Evolutionary conservation across 2,113 vertebrate genomes (phyloP).

Genomic region (Psilopogon haemacephalus): DNA sequence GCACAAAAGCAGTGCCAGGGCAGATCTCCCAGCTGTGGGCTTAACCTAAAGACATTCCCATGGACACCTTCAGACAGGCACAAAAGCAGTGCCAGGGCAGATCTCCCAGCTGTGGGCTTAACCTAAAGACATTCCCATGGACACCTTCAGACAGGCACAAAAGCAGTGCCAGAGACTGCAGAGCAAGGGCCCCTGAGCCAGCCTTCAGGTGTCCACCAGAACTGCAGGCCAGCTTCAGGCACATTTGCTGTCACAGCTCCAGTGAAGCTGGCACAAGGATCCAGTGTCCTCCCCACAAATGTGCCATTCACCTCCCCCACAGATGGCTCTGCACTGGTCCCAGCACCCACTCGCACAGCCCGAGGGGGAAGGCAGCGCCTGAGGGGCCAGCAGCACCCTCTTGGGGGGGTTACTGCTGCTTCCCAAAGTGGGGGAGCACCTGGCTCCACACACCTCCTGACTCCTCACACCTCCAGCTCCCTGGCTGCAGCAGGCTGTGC

Average conservation of each 20-base stretch:
- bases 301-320: neutral
- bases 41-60: neutral
- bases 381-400: neutral
- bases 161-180: neutral
- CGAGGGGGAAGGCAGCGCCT: neutral
- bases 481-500: no score
- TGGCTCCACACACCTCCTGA: neutral
- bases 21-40: neutral
- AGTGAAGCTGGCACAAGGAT: neutral
- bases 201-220: neutral
- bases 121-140: neutral
- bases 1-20: no score
- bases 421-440: neutral
- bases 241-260: neutral
- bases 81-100: no score
- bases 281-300: neutral
- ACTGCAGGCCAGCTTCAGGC: neutral
- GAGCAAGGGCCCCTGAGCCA: neutral
- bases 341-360: neutral
- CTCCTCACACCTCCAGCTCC: neutral
- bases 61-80: neutral
- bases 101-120: neutral
- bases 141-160: neutral
- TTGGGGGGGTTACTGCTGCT: neutral
- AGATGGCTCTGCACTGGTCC: neutral